These are phyloP conservation scores for Heteromyza rotundicornis DNA, from an alignment of 2,888 invertebrate species.

Conservation along the genomic window DNA sequence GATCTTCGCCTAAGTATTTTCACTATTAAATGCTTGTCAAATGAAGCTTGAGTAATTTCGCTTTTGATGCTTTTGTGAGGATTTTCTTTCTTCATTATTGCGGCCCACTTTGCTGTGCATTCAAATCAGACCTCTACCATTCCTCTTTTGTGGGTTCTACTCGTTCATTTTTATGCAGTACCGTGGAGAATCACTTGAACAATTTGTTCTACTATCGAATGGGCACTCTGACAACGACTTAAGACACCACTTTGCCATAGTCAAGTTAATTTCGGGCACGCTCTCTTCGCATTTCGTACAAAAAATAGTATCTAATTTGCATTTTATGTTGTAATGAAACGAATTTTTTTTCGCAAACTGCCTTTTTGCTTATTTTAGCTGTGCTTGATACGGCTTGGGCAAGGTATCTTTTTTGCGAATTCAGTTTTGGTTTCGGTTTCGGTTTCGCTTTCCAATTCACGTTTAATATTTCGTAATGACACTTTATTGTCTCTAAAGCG, in stretches of 20 bases:
- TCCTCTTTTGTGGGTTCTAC: neutral
- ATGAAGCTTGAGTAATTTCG: conserved; percentile 13
- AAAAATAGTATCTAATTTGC: conserved; percentile 30
- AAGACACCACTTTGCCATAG: neutral
- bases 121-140: neutral
- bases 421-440: neutral
- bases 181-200: conserved; percentile 41
- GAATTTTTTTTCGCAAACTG: conserved; percentile 42
- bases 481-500: conserved; percentile 34
- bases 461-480: conserved; percentile 43
- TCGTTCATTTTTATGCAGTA: conserved; percentile 34
- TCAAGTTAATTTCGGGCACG: conserved; percentile 26
- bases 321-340: conserved; percentile 51
- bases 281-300: conserved; percentile 10
- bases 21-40: conserved; percentile 6
- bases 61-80: too few relatives aligned
- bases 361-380: conserved; percentile 41
- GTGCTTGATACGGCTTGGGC: conserved; percentile 14
- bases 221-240: neutral
- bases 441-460: neutral
- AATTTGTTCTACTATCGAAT: neutral
- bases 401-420: conserved; percentile 6
- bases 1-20: neutral
- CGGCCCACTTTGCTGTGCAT: neutral
- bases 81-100: too few relatives aligned